Base-by-base conservation (phyloP, 2,113 vertebrate genomes). In the Seriola dumerili region DNA sequence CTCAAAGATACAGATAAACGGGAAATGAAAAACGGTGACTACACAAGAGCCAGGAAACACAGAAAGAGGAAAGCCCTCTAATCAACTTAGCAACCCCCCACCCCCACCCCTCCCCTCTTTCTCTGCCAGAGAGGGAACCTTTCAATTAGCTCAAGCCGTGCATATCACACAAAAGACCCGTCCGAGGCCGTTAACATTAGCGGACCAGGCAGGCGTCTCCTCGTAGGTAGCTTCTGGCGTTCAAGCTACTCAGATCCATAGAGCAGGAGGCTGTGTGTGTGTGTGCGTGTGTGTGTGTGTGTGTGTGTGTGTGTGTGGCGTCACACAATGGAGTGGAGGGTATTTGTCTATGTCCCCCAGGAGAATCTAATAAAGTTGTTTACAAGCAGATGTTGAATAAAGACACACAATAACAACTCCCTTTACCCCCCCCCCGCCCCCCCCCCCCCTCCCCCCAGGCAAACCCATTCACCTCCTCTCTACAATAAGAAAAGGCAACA, bases 111-210 rank as follows among this genome's bases (percentile, higher is more conserved):
- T 90, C 87, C 50, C n/a, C 17, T 46, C 6, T 4, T 23, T 40
- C 52, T 38, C 10, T 46, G 64, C 42, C 0, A 4, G 23, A 32
- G 92, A 86, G 95, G 93, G 81, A 85, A 92, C 87, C 91, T 91
- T 95, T 95, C 95, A 94, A 92, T 95, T 94, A 94, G 74, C 72
- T 79, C 72, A 62, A 44, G 55, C 89, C 88, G 84, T 1, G 84
- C 34, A 76, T 67, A 79, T 87, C 89, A 40, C 79, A 66, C 77
- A 90, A 94, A 94, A 93, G 81, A 86, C 1, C 80, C 85, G 91
- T 76, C 93, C 3, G 0, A 66, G 55, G 88, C 78, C 54, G 91
- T 92, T 93, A 78, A 72, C 88, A 86, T 93, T 73, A 75, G 69
- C 42, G 10, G 42, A 54, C 3, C 85, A 84, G 36, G 77, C 17